These are phyloP conservation scores for Zaprionus nigranus DNA, from an alignment of 1,140 invertebrate species.

Conservation along the genomic window DNA sequence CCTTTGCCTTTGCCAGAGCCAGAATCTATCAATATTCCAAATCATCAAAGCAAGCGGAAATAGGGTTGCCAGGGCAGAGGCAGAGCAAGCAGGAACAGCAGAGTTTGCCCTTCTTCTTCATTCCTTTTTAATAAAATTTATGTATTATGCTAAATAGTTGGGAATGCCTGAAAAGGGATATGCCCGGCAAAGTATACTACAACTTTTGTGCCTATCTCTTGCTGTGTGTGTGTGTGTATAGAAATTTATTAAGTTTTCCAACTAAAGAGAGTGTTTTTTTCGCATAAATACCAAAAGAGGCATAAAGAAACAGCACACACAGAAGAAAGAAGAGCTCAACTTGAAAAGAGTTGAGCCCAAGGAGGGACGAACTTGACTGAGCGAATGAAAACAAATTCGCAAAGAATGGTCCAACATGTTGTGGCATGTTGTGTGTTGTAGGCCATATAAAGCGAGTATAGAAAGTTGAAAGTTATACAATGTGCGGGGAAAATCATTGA, in stretches of 20 bases:
- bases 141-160: slow-evolving; percentile 11
- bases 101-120: neutral
- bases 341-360: neutral
- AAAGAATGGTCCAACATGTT: neutral
- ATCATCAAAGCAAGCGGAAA: slow-evolving; percentile 11
- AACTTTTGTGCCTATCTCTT: neutral
- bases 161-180: slow-evolving; percentile 4
- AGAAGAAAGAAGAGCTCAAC: neutral
- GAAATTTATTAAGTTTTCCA: slow-evolving; percentile 9
- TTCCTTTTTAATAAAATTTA: slow-evolving; percentile 4
- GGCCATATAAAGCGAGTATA: neutral
- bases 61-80: neutral
- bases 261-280: slow-evolving; percentile 12
- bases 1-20: neutral
- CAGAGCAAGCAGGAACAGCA: neutral
- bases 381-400: slow-evolving; percentile 5
- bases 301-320: neutral
- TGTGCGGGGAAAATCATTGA: neutral
- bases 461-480: neutral
- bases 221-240: neutral
- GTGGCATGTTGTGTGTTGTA: neutral
- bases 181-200: neutral
- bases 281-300: slow-evolving; percentile 5
- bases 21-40: slow-evolving; percentile 6
- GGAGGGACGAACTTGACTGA: neutral